These are phyloP conservation scores for Ichneumoninae sp. DNA, from an alignment of 2,888 invertebrate genomes.

Conservation along the genomic window DNA sequence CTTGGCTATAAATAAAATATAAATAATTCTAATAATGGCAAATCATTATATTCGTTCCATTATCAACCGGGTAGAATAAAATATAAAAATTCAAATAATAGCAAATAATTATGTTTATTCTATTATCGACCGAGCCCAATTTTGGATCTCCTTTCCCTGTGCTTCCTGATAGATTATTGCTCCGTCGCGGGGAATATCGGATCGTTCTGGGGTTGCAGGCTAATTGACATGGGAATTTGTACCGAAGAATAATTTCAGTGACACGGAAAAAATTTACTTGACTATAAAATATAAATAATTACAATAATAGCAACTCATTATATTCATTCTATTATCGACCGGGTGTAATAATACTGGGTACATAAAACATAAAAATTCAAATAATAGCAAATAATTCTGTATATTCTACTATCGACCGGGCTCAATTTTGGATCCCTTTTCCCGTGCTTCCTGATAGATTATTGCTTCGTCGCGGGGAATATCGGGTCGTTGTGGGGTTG, in stretches of 20 bases:
- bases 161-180: slow-evolving; percentile 60
- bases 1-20: no score
- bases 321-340: slow-evolving; percentile 64
- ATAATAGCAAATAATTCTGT: no score
- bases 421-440: slow-evolving; percentile 9
- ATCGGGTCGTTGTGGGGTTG: slow-evolving; percentile 6
- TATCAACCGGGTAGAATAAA: no score
- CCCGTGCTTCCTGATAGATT: slow-evolving; percentile 54
- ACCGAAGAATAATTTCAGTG: background rate
- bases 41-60: no score
- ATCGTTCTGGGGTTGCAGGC: slow-evolving; percentile 12
- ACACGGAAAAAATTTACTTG: background rate
- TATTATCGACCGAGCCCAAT: slow-evolving; percentile 65
- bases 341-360: background rate
- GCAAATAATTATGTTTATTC: no score
- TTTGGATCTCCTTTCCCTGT: slow-evolving; percentile 38
- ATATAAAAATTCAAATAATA: no score
- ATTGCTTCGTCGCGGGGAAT: slow-evolving; percentile 40
- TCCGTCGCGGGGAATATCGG: slow-evolving; percentile 4
- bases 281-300: no score
- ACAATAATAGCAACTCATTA: no score
- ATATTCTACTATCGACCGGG: slow-evolving; percentile 63
- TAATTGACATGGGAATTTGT: background rate
- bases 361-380: no score
- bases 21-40: no score